Conservation (phyloP, 2,797 vertebrate genomes). For the Meriones psammophilus region DNA sequence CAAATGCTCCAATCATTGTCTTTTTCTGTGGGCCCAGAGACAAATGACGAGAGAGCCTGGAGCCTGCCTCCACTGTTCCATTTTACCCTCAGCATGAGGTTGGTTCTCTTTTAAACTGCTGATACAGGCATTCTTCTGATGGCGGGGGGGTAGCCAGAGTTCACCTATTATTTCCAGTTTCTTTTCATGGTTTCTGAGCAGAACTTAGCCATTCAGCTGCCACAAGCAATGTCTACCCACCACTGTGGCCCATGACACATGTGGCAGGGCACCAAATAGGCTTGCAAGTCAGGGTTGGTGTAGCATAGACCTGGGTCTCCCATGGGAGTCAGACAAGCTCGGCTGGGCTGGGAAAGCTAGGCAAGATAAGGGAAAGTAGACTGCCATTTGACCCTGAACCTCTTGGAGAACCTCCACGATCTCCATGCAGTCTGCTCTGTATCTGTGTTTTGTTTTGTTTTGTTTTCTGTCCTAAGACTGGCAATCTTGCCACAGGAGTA, state of each 20-base stretch:
- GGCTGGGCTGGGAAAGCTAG: background rate
- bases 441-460: background rate
- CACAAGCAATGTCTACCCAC: background rate
- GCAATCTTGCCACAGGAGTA: background rate
- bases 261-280: background rate
- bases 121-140: background rate
- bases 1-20: background rate
- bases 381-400: background rate
- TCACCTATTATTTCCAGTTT: background rate
- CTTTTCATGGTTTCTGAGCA: constrained; percentile 16
- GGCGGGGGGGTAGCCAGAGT: background rate
- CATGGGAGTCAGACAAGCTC: background rate
- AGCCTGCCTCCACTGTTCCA: background rate
- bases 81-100: background rate
- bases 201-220: background rate
- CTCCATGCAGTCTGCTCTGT: background rate
- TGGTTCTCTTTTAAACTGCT: background rate
- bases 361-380: background rate
- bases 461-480: constrained; percentile 27
- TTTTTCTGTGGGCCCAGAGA: constrained; percentile 32
- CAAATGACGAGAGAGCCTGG: constrained; percentile 11
- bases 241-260: background rate
- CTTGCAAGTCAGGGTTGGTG: constrained; percentile 1
- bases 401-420: background rate
- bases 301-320: background rate